These are phyloP conservation scores for Hippocampus comes DNA, from an alignment of 2,113 vertebrate species.

Conservation along the genomic window DNA sequence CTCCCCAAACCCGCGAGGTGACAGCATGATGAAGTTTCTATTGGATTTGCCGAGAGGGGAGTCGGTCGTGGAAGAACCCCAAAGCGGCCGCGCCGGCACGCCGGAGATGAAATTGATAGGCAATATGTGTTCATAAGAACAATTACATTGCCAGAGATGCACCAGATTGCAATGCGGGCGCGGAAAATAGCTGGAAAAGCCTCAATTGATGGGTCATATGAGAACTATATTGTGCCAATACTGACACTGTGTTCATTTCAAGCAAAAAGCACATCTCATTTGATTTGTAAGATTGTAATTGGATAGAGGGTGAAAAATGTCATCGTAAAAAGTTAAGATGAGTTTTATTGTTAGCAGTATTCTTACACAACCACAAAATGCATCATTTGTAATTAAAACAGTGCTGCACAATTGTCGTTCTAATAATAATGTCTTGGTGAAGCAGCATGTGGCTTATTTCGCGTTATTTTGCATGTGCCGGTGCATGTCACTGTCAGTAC, in stretches of 20 bases:
- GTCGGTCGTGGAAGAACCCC: conserved; percentile 49
- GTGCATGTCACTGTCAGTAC: too few species aligned
- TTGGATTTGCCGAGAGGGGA: conserved; percentile 61
- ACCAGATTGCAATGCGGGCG: not conserved
- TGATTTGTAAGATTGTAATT: not conserved
- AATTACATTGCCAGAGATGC: conserved; percentile 18
- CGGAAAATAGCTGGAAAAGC: not conserved
- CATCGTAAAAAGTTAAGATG: not conserved
- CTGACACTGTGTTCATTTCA: not conserved
- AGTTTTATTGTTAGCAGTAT: not conserved
- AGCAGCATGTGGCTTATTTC: too few species aligned
- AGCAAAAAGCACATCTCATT: not conserved
- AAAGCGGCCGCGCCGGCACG: conserved; percentile 34
- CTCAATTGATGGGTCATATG: not conserved
- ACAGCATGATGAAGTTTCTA: conserved; percentile 71
- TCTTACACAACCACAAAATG: not conserved
- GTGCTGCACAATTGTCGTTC: too few species aligned
- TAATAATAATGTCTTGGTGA: too few species aligned
- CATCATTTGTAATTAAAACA: not conserved
- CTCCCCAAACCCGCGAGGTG: conserved; percentile 63
- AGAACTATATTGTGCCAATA: conserved; percentile 1
- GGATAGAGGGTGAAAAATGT: not conserved
- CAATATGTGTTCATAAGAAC: conserved; percentile 40
- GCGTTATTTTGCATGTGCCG: too few species aligned
- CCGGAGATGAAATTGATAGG: conserved; percentile 55